Evolutionary conservation across 2,113 vertebrate species (phyloP).

Genomic region (Ammodytes marinus): DNA sequence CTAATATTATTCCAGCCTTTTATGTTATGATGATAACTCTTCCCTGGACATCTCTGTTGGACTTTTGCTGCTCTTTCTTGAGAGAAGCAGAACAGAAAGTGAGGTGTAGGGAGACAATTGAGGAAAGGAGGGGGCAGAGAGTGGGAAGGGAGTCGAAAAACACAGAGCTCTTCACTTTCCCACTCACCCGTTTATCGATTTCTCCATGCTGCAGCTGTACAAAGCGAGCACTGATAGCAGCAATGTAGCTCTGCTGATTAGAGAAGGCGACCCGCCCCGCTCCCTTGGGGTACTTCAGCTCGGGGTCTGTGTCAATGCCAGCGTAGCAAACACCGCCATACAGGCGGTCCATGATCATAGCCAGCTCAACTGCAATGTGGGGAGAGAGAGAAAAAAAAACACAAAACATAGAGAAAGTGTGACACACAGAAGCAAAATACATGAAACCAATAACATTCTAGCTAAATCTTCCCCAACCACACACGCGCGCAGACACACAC

Average conservation of each 20-base stretch:
- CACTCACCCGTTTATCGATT: conserved; percentile 99
- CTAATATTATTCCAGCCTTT: conserved; percentile 1
- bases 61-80: background rate
- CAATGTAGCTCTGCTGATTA: conserved; percentile 99
- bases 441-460: background rate
- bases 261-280: conserved; percentile 98
- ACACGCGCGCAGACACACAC: background rate
- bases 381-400: background rate
- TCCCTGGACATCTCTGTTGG: conserved; percentile 9
- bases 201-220: conserved; percentile 99
- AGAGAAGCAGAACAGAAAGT: conserved; percentile 38
- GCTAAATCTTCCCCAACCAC: background rate
- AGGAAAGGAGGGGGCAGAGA: conserved; percentile 32
- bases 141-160: conserved; percentile 34
- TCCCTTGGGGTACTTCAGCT: conserved; percentile 99
- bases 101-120: conserved; percentile 14
- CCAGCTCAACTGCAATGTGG: conserved; percentile 92
- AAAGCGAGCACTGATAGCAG: conserved; percentile 99
- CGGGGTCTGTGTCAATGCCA: conserved; percentile 98
- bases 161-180: conserved; percentile 44
- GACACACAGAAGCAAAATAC: background rate
- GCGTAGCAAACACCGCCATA: conserved; percentile 99
- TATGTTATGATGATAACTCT: conserved; percentile 11
- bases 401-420: background rate
- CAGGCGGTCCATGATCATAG: conserved; percentile 99